Evolutionary conservation across 2,888 invertebrate genomes (phyloP).

Genomic region (Leucoma salicis): DNA sequence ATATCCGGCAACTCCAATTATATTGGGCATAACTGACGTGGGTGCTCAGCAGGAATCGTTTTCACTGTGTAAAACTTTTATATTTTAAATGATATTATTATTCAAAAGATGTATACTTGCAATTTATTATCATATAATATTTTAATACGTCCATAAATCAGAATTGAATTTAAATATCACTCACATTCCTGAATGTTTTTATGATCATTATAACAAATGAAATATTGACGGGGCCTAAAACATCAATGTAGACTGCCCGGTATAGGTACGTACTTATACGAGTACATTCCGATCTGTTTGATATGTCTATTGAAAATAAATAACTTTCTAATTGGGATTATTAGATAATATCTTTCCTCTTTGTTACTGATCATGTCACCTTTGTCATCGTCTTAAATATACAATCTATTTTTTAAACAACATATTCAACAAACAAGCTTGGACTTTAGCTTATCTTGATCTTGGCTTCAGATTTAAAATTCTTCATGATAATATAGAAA

Average conservation of each 20-base stretch:
- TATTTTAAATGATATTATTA: not conserved
- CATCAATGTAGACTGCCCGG: constrained; percentile 5
- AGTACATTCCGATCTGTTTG: not conserved
- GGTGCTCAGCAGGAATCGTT: no score
- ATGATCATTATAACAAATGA: constrained; percentile 20
- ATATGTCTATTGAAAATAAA: constrained; percentile 4
- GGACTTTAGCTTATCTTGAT: no score
- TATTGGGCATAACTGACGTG: no score
- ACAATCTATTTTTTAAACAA: not conserved
- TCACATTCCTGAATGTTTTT: constrained; percentile 26
- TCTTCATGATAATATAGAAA: no score
- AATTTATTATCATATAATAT: constrained; percentile 15
- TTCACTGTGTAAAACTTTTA: no score
- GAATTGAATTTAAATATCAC: constrained; percentile 33
- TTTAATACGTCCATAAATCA: constrained; percentile 29
- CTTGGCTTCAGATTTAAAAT: no score
- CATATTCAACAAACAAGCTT: no score
- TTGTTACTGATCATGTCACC: not conserved
- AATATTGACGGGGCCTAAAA: constrained; percentile 7
- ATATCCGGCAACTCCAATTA: no score
- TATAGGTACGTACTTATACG: not conserved
- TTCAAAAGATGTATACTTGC: constrained; percentile 1
- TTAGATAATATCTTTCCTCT: constrained; percentile 3
- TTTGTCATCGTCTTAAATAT: not conserved
- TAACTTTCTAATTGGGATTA: constrained; percentile 11